Base-by-base conservation (phyloP, 2,888 invertebrate species). In the Drosophila algonquin region DNA sequence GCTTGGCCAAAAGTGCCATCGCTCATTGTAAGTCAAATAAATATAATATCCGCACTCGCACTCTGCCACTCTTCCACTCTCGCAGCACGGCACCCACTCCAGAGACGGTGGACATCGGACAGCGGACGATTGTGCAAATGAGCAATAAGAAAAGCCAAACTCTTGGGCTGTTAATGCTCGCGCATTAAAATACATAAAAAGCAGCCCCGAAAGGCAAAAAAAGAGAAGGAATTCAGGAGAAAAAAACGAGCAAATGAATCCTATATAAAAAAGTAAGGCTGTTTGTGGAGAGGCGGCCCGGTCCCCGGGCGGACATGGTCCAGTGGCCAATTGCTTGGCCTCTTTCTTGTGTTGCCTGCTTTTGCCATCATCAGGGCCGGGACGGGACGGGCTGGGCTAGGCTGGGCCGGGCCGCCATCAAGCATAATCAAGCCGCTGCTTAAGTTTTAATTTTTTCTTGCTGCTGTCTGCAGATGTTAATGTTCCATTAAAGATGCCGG, bases 71-170 rank as follows among this genome's bases (percentile, higher is more conserved):
- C 40, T 21, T 3, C 21, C 21, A 21, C 21, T 21, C 21, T 14
- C 14, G 40, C 14, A 6, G 40, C n/a, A n/a, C n/a, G n/a, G n/a
- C n/a, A n/a, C n/a, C n/a, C n/a, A n/a, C n/a, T n/a, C n/a, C n/a
- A n/a, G 40, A 14, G 30, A 30, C 24, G 5, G 24, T 40, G 71
- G 54, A 71, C 73, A 61, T 27, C 54, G 30, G 63, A 44, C 71
- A 24, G 5, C 24, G 27, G 46, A 45, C 72, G 53, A 63, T 75
- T 78, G 76, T 77, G 79, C 61, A 85, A 85, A 83, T 85, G 80
- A 82, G 82, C 78, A 78, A 78, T 82, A 76, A 85, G 82, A 79
- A 71, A 82, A 80, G 80, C 79, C 76, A 80, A 82, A 72, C 75
- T 85, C 70, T 79, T 51, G 68, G 75, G 80, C 83, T 79, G 79